Evolutionary conservation across 2,888 invertebrate genomes (phyloP).

Genomic region (Rotaria macrura): DNA sequence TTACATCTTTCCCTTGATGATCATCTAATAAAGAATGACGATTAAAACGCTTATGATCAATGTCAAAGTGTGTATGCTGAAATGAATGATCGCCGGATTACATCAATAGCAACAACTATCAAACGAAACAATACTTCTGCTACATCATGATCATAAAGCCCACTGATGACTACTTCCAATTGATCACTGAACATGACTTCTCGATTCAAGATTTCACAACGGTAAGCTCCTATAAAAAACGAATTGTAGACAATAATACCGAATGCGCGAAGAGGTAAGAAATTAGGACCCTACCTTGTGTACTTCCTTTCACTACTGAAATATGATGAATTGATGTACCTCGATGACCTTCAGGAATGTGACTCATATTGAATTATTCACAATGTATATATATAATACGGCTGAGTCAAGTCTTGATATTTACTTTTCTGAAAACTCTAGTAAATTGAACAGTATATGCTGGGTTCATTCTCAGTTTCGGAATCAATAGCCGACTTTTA

Average conservation of each 20-base stretch:
- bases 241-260: background rate
- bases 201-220: background rate
- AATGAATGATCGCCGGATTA: background rate
- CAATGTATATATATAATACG: no score
- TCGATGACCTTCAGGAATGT: no score
- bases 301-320: background rate
- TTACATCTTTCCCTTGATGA: constrained; percentile 1
- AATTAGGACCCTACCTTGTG: background rate
- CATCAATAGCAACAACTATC: background rate
- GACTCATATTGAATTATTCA: background rate
- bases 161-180: background rate
- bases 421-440: no score
- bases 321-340: no score
- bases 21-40: constrained; percentile 8
- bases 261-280: background rate
- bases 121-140: background rate
- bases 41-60: background rate
- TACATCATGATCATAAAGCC: background rate
- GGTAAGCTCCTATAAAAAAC: background rate
- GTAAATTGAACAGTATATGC: no score
- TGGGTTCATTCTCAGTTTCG: no score
- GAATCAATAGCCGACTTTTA: no score
- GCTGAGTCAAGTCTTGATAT: no score
- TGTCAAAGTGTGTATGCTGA: background rate
- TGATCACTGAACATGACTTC: constrained; percentile 18